A percentile compares a stretch with the other conserved stretches of the same genome.
Conservation (phyloP, 2,888 invertebrate species). For the Podotricha telesiphe region DNA sequence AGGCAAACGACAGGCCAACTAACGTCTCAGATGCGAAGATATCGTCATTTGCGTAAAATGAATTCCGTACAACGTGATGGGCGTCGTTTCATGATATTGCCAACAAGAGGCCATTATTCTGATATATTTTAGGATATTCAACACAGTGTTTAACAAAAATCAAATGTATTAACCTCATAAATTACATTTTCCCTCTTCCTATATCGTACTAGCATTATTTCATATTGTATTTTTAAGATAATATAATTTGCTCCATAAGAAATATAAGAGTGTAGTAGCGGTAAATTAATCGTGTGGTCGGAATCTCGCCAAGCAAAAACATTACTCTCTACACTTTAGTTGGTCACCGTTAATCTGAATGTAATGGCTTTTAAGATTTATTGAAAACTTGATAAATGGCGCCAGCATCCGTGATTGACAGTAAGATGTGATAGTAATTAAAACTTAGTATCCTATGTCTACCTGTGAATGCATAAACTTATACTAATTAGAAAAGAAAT, state of each 20-base stretch:
- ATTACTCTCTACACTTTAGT: slow-evolving; percentile 58
- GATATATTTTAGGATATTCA: slow-evolving; percentile 15
- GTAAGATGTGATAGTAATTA: slow-evolving; percentile 65
- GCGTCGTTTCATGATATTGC: slow-evolving; percentile 42
- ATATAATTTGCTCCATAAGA: slow-evolving; percentile 5
- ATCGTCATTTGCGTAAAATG: slow-evolving; percentile 69
- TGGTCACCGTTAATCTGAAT: slow-evolving; percentile 57
- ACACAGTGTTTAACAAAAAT: background rate
- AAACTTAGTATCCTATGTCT: slow-evolving; percentile 61
- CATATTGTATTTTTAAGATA: slow-evolving; percentile 6
- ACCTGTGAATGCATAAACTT: slow-evolving; percentile 79
- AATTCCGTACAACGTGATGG: slow-evolving; percentile 54
- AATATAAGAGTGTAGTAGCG: slow-evolving; percentile 45
- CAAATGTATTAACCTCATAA: background rate
- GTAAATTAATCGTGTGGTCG: slow-evolving; percentile 63
- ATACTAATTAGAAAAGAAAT: slow-evolving; percentile 78
- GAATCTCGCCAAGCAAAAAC: slow-evolving; percentile 59
- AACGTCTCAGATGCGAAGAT: slow-evolving; percentile 49
- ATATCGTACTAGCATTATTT: background rate
- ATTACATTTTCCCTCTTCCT: background rate
- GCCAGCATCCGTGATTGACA: slow-evolving; percentile 60
- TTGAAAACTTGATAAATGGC: slow-evolving; percentile 53
- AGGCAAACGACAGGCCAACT: slow-evolving; percentile 55
- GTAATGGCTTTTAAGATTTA: slow-evolving; percentile 52
- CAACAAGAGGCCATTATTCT: slow-evolving; percentile 31